Base-by-base conservation (phyloP, 2,113 vertebrate species). In the Tychaedon coryphoeus region DNA sequence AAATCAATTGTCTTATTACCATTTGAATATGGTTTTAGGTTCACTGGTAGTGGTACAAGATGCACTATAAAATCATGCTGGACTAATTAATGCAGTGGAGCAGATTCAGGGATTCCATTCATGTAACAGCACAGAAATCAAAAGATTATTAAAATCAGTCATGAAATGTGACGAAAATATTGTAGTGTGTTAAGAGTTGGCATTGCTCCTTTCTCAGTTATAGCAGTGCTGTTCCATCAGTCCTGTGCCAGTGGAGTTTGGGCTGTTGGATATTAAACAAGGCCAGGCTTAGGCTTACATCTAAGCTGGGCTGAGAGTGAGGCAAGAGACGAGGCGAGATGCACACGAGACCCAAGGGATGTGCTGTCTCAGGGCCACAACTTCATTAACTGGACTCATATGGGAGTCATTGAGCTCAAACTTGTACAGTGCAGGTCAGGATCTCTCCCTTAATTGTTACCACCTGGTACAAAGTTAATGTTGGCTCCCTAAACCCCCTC, bases 351-450 rank as follows among this genome's bases (percentile, higher is more conserved):
- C 58, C 47, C 47, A 65, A 71, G 83, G 76, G 83, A 81, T 72
- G 57, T 81, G 64, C 73, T 67, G 92, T 84, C 79, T 74, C 36
- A 67, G 57, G 86, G 86, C 88, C 86, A 87, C 58, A 65, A 1
- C 69, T 93, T 74, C 79, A 91, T 87, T 96, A 77, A 45, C 85
- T 62, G 43, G 51, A 51, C 83, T 92, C 96, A 95, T 94, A 74
- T 97, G 95, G 96, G 94, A 97, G 80, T 81, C 83, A 84, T 93
- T 86, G 75, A 92, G 79, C 79, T 84, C 71, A 42, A 51, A 86
- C 67, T 77, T 48, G 76, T 93, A 96, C 91, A 95, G 86, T 95
- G 91, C 65, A 65, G 91, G 92, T 92, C 91, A 77, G 62, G 65
- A 60, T 54, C 61, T 53, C 64, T 84, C 69, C 40, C 48, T 45